phyloP scores from a whole-genome alignment of 2,888 invertebrate species.

The Creontiades dilutus region DNA sequence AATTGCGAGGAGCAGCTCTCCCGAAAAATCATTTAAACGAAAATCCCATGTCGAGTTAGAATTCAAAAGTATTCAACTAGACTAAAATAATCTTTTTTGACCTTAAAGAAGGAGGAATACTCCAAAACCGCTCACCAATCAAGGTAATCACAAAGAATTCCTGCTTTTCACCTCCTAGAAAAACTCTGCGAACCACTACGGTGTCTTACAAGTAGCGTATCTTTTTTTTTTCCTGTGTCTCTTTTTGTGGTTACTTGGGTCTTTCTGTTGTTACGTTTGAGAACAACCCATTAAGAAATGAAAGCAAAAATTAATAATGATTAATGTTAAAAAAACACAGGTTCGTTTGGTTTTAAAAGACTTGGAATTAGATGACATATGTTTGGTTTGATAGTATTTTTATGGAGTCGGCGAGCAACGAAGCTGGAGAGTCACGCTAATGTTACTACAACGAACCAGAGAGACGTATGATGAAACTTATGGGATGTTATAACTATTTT shows the following conservation, averaged over 20 bases:
- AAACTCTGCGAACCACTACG: conserved; percentile 18
- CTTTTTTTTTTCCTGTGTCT: conserved; percentile 5
- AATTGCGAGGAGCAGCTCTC: too few relatives aligned
- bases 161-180: conserved; percentile 15
- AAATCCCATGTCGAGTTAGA: too few relatives aligned
- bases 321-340: not conserved
- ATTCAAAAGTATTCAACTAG: too few relatives aligned
- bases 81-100: not conserved
- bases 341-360: not conserved
- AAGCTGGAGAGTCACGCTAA: conserved; percentile 61
- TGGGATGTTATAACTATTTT: not conserved
- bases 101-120: not conserved
- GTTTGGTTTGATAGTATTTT: not conserved
- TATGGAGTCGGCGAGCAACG: conserved; percentile 61
- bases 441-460: not conserved
- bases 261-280: not conserved
- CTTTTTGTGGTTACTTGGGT: conserved; percentile 5
- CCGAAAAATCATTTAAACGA: too few relatives aligned
- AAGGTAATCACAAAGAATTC: not conserved
- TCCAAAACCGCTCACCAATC: not conserved
- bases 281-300: conserved; percentile 3
- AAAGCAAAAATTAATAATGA: conserved; percentile 3
- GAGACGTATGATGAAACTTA: not conserved
- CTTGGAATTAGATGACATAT: not conserved
- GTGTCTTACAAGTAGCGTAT: not conserved